Conservation (phyloP, 2,888 invertebrate species). For the Eristalis pertinax region DNA sequence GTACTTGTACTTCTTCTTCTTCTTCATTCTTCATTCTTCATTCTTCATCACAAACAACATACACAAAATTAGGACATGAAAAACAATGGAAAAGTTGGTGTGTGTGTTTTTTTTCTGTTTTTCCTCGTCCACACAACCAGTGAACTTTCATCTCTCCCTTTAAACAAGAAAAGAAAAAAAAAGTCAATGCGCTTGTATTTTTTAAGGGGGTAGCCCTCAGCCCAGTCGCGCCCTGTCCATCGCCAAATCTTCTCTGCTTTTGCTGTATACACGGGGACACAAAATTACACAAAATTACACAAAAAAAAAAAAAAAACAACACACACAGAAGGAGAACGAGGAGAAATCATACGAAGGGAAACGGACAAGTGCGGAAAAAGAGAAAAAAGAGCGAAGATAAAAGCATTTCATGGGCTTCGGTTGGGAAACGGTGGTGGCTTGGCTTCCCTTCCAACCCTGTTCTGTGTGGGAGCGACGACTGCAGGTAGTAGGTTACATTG, state of each 20-base stretch:
- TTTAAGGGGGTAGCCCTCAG: neutral
- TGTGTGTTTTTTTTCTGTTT: constrained; percentile 4
- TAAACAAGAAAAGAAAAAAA: neutral
- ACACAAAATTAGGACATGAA: constrained; percentile 54
- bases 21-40: too few species aligned
- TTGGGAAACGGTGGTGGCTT: constrained; percentile 19
- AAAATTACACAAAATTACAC: constrained; percentile 6
- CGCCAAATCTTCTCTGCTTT: neutral
- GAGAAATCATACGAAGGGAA: neutral
- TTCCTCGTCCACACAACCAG: constrained; percentile 22
- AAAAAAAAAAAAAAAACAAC: too few species aligned
- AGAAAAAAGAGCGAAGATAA: constrained; percentile 22
- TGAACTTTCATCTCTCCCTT: constrained; percentile 61
- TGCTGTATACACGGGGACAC: constrained; percentile 7
- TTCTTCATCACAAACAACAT: constrained; percentile 20
- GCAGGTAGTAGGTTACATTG: constrained; percentile 54
- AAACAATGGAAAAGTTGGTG: constrained; percentile 47
- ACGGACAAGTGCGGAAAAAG: neutral
- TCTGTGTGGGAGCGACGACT: constrained; percentile 5
- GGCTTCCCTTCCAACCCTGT: constrained; percentile 28
- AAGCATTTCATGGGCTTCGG: constrained; percentile 60
- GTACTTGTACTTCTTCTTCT: constrained; percentile 11
- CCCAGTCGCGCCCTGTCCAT: neutral
- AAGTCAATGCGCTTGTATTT: constrained; percentile 53
- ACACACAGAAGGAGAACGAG: neutral